phyloP scores from a whole-genome alignment of 2,888 invertebrate species.

The Aphidoletes aphidimyza region DNA sequence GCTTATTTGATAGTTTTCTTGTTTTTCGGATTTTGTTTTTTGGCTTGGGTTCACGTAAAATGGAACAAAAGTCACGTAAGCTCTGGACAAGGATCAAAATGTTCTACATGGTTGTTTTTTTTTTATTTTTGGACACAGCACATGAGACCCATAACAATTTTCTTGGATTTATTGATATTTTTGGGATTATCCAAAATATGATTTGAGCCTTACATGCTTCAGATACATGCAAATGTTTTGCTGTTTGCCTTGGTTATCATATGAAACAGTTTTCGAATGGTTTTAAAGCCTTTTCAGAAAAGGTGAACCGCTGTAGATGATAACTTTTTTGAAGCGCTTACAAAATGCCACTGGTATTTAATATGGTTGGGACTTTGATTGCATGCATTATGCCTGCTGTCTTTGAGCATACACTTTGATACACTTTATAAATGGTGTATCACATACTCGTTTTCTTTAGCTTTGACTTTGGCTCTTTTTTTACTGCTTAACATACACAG shows the following conservation, averaged over 20 bases:
- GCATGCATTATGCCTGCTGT: background rate
- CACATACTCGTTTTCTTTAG: background rate
- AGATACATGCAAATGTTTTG: background rate
- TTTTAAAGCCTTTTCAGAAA: background rate
- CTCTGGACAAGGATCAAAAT: no score
- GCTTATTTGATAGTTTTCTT: no score
- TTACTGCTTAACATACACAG: no score
- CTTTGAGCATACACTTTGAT: background rate
- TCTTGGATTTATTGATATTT: no score
- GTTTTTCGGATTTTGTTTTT: no score
- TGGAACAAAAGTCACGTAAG: no score
- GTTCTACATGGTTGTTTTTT: no score
- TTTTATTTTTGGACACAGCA: no score
- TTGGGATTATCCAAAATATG: background rate
- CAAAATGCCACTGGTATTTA: conserved; percentile 10
- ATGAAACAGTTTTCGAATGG: background rate
- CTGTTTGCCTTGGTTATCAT: background rate
- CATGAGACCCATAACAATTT: no score
- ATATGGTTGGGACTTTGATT: background rate
- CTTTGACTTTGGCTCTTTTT: no score
- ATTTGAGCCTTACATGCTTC: background rate
- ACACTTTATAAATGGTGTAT: background rate
- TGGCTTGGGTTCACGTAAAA: no score
- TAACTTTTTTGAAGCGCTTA: background rate
- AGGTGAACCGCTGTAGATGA: conserved; percentile 9